Percentiles rank a stretch among this genome's conserved stretches.
These are phyloP conservation scores for Pyralis farinalis DNA, from an alignment of 2,888 invertebrate genomes.

Conservation along the genomic window DNA sequence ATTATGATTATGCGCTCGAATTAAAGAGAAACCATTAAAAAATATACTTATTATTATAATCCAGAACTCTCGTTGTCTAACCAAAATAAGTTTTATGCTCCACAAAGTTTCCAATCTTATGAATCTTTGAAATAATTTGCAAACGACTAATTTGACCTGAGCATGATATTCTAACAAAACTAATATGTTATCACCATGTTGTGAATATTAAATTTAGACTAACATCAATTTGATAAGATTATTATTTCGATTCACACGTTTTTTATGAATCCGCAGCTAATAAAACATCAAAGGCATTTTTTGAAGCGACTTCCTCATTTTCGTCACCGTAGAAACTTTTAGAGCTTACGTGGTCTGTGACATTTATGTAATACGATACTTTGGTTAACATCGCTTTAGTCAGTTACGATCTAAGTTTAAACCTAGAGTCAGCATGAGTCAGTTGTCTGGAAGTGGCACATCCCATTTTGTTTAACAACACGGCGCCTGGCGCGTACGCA, in stretches of 20 bases:
- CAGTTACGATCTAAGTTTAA: constrained; percentile 43
- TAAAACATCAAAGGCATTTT: background rate
- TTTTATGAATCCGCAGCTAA: background rate
- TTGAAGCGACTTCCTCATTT: background rate
- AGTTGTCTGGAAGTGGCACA: constrained; percentile 29
- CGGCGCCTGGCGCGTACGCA: constrained; percentile 23
- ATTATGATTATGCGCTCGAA: too few species aligned
- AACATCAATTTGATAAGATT: background rate
- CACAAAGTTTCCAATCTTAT: too few species aligned
- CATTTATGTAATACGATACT: constrained; percentile 21
- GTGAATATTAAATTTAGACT: too few species aligned
- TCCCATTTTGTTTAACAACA: constrained; percentile 38
- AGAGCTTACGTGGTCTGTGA: background rate
- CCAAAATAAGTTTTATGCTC: too few species aligned
- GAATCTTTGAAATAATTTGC: too few species aligned
- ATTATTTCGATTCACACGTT: background rate
- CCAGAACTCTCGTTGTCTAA: too few species aligned
- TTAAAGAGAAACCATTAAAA: too few species aligned
- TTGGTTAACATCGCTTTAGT: constrained; percentile 16
- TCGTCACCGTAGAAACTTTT: background rate
- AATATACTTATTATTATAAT: too few species aligned
- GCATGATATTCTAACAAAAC: too few species aligned
- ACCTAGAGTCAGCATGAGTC: constrained; percentile 40
- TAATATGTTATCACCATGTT: too few species aligned
- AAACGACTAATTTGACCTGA: too few species aligned